A percentile compares a stretch with the other conserved stretches of the same genome.
Evolutionary conservation across 2,797 vertebrate species (phyloP).

Genomic region (Streptopelia turtur): DNA sequence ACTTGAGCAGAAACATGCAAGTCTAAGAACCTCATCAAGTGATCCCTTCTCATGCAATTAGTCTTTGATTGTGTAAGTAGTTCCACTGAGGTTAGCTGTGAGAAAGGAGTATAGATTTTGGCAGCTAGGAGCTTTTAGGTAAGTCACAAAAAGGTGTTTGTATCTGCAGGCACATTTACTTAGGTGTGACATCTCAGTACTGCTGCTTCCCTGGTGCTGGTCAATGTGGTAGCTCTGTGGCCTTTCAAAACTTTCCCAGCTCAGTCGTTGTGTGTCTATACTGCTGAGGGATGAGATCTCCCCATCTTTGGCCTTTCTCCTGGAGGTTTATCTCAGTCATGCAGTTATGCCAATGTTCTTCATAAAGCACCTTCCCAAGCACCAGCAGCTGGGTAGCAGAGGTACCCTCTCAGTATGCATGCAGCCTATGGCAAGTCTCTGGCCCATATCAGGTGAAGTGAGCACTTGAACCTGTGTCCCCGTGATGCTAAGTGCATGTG

Average conservation of each 20-base stretch:
- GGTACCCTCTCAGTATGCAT: background rate
- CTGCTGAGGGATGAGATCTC: background rate
- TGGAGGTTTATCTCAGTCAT: background rate
- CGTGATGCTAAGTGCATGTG: rapidly evolving
- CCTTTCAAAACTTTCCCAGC: background rate
- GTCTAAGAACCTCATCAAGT: background rate
- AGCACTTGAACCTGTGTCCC: background rate
- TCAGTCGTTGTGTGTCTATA: rapidly evolving
- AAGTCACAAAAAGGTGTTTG: background rate
- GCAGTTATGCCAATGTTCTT: background rate
- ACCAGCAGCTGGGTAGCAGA: background rate
- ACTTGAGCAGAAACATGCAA: background rate
- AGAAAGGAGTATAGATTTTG: background rate
- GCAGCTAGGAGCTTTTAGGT: background rate
- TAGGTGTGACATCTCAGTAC: background rate
- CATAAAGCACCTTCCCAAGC: background rate
- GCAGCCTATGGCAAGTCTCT: background rate
- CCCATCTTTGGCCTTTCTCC: background rate
- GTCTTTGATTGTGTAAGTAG: background rate
- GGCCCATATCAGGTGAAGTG: background rate
- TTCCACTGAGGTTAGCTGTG: background rate
- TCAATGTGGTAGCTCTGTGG: too few relatives aligned
- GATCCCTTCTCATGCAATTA: background rate
- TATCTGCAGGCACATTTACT: background rate
- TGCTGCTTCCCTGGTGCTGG: background rate